Percentiles rank a stretch among this genome's conserved stretches.
Evolutionary conservation across 2,113 vertebrate species (phyloP).

Genomic region (Tenebrosternarchus preto): DNA sequence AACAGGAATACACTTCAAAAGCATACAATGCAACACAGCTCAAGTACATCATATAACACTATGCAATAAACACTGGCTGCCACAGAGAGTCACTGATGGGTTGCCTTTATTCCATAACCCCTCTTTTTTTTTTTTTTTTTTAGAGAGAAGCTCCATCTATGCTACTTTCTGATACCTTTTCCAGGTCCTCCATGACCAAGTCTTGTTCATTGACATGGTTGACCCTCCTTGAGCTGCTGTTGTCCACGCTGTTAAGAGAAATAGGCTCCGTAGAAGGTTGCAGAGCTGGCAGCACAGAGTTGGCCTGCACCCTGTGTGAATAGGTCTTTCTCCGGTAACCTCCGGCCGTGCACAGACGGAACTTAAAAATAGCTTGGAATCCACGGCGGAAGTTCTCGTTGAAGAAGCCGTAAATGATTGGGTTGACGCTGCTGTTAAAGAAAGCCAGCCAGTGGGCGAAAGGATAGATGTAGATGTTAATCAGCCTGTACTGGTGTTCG

Average conservation of each 20-base stretch:
- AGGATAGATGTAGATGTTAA: slow-evolving; percentile 91
- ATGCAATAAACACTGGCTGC: background rate
- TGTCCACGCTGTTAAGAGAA: slow-evolving; percentile 73
- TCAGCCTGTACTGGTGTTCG: slow-evolving; percentile 73
- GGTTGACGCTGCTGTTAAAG: slow-evolving; percentile 91
- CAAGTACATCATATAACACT: background rate
- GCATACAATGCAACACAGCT: background rate
- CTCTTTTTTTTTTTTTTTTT: too few species aligned
- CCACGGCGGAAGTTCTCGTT: slow-evolving; percentile 87
- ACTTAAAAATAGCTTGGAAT: slow-evolving; percentile 81
- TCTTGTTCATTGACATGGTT: slow-evolving; percentile 71
- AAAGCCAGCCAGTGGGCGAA: slow-evolving; percentile 94
- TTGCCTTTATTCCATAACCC: background rate
- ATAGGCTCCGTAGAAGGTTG: slow-evolving; percentile 67
- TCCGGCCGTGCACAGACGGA: slow-evolving; percentile 75
- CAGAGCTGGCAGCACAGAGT: slow-evolving; percentile 70
- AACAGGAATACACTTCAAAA: background rate
- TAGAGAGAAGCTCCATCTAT: slow-evolving; percentile 67
- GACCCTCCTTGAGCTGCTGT: slow-evolving; percentile 58
- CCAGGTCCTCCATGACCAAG: slow-evolving; percentile 78
- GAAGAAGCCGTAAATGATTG: slow-evolving; percentile 91
- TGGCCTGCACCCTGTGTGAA: slow-evolving; percentile 70
- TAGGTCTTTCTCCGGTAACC: slow-evolving; percentile 65
- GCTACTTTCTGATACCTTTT: slow-evolving; percentile 68
- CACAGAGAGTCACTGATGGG: background rate